Base-by-base conservation (phyloP, 1,140 invertebrate species). In the Orussus abietinus region DNA sequence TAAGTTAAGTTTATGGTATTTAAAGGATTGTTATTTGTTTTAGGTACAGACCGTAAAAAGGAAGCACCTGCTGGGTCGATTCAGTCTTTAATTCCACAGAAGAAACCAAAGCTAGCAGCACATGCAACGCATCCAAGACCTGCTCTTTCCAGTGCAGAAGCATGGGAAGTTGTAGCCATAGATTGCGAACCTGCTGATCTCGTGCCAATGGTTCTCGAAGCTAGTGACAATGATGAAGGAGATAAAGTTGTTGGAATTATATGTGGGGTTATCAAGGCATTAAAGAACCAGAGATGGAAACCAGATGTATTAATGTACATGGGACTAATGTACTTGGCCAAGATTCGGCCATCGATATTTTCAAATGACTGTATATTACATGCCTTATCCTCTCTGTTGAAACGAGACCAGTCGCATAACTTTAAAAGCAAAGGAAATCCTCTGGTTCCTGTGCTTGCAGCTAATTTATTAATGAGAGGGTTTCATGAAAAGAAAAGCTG, bases 391-490 rank as follows among this genome's bases (percentile, higher is more conserved):
- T 89, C 86, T 14, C 71, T 93, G n/a, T 67, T 96, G 30, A 85
- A 88, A 54, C 73, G 88, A 29, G 90, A 95, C 53, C 80, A 83
- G 41, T 72, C 84, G 10, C 64, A 80, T 51, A 78, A 74, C 53
- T 86, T 88, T 42, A 84, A 84, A 53, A 79, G 76, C 45, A 92
- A 92, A 68, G 80, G 80, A 5, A 93, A 91, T 68, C 79, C 84
- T 2, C 68, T 88, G 19, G 81, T 90, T n/a, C 84, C 90, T 46
- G 84, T 94, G 9, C 64, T 96, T 7, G 86, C 88, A 21, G 86
- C 89, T 38, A 95, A 92, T 75, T 76, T 96, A 46, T 71, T 98
- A 11, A 80, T 88, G 64, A 77, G 83, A 46, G 88, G 85, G 9
- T 93, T 86, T 72, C 75, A 81, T 28, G 90, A 90, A 17, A 81